These are phyloP conservation scores for Callyntrura sp. DNA, from an alignment of 2,888 invertebrate species.

Conservation along the genomic window DNA sequence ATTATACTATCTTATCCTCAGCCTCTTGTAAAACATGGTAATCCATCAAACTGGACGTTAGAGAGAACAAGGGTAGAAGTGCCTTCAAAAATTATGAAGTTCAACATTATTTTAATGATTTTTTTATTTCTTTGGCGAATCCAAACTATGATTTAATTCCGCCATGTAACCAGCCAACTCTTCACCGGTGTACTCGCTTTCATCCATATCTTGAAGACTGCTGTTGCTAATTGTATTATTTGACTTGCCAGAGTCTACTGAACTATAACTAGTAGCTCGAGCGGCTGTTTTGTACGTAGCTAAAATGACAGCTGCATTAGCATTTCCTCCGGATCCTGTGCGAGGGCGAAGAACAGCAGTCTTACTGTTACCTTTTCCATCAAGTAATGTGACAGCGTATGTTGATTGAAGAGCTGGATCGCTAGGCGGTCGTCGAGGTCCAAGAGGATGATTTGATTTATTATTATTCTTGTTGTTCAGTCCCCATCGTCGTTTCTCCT, in stretches of 20 bases:
- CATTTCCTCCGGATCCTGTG: slow-evolving; percentile 73
- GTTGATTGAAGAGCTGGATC: slow-evolving; percentile 70
- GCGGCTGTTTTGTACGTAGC: slow-evolving; percentile 70
- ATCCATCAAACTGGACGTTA: no score
- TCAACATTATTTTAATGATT: not conserved
- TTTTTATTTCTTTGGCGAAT: slow-evolving; percentile 66
- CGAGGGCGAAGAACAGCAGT: slow-evolving; percentile 66
- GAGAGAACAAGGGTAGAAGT: no score
- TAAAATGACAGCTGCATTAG: slow-evolving; percentile 43
- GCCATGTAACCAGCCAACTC: slow-evolving; percentile 90
- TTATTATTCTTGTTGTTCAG: slow-evolving; percentile 58
- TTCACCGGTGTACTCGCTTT: slow-evolving; percentile 89
- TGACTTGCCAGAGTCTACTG: slow-evolving; percentile 76
- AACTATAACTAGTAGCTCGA: slow-evolving; percentile 77
- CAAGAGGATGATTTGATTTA: slow-evolving; percentile 24
- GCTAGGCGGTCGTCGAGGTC: slow-evolving; percentile 70
- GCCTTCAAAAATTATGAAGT: no score
- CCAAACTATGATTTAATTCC: slow-evolving; percentile 87
- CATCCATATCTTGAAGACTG: slow-evolving; percentile 90
- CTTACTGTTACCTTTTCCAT: slow-evolving; percentile 75
- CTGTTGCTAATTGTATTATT: slow-evolving; percentile 89
- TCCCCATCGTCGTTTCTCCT: slow-evolving; percentile 49
- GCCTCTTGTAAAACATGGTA: not conserved
- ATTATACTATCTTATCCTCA: not conserved
- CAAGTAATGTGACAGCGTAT: slow-evolving; percentile 76